These are phyloP conservation scores for Hemistola chrysoprasaria DNA, from an alignment of 2,888 invertebrate genomes.

Conservation along the genomic window DNA sequence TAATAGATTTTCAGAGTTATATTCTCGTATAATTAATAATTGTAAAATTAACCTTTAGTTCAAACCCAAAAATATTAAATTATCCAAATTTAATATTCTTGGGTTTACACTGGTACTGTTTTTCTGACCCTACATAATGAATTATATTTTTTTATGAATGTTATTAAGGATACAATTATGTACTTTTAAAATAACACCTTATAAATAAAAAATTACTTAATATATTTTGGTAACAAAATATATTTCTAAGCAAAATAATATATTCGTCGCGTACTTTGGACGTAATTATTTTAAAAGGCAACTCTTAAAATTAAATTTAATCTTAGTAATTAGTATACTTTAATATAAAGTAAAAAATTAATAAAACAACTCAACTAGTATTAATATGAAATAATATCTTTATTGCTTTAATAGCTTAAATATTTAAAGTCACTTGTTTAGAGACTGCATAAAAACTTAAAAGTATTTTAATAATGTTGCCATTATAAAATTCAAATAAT, in stretches of 20 bases:
- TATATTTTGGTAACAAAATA: conserved; percentile 38
- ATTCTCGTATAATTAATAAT: too few species aligned
- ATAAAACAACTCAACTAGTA: too few species aligned
- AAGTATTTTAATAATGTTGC: too few species aligned
- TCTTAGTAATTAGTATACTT: conserved; percentile 45
- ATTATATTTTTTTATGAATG: conserved; percentile 1
- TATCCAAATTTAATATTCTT: too few species aligned
- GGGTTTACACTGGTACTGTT: neutral
- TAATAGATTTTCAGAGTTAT: too few species aligned
- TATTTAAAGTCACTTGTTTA: too few species aligned
- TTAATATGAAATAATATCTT: too few species aligned
- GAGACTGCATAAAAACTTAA: too few species aligned
- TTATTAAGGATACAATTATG: conserved; percentile 6
- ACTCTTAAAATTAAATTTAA: conserved; percentile 50
- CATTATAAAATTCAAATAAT: too few species aligned
- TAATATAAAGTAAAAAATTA: conserved; percentile 63
- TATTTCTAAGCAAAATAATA: conserved; percentile 38
- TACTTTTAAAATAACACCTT: conserved; percentile 9
- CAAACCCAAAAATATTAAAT: too few species aligned
- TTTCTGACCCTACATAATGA: conserved; percentile 2
- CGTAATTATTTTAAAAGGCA: conserved; percentile 63
- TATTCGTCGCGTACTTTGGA: conserved; percentile 63
- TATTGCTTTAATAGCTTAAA: too few species aligned
- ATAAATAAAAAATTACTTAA: conserved; percentile 4
- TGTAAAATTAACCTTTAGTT: too few species aligned